Conservation (phyloP, 2,113 vertebrate species). For the Prochilodus magdalenae region DNA sequence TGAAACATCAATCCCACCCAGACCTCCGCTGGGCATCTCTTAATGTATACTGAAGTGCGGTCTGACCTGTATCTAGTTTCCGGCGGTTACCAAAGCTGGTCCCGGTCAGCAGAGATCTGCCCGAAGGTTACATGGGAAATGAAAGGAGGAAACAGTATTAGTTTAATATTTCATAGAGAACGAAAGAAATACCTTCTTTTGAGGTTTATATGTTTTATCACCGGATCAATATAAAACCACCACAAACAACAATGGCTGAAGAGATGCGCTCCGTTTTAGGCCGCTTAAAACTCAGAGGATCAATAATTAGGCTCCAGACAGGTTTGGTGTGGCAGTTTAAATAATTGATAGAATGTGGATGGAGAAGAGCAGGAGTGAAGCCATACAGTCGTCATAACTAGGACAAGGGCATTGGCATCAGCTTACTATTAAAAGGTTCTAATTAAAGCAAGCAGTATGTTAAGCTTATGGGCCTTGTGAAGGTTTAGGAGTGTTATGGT, state of each 20-base stretch:
- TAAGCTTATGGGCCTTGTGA: slow-evolving; percentile 67
- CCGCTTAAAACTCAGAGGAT: slow-evolving; percentile 67
- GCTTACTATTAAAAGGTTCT: slow-evolving; percentile 79
- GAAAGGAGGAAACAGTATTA: slow-evolving; percentile 43
- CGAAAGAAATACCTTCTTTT: slow-evolving; percentile 44
- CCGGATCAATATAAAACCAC: slow-evolving; percentile 40
- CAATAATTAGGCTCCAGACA: slow-evolving; percentile 80
- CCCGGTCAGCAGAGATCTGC: slow-evolving; percentile 78
- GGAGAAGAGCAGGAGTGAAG: slow-evolving; percentile 68
- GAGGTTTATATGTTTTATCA: slow-evolving; percentile 55
- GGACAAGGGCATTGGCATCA: slow-evolving; percentile 69
- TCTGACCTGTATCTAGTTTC: slow-evolving; percentile 51
- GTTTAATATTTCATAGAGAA: slow-evolving; percentile 59
- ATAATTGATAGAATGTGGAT: slow-evolving; percentile 76
- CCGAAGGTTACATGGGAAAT: slow-evolving; percentile 51
- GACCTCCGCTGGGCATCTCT: not conserved
- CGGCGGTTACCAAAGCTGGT: slow-evolving; percentile 77
- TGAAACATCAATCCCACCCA: not conserved
- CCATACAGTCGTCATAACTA: slow-evolving; percentile 76
- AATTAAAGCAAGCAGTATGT: slow-evolving; percentile 76
- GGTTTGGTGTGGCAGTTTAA: slow-evolving; percentile 76
- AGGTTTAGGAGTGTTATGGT: slow-evolving; percentile 72
- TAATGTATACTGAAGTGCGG: slow-evolving; percentile 30
- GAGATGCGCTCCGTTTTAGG: slow-evolving; percentile 59
- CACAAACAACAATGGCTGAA: slow-evolving; percentile 27